These are phyloP conservation scores for Scopus umbretta DNA, from an alignment of 2,113 vertebrate species.

Conservation along the genomic window DNA sequence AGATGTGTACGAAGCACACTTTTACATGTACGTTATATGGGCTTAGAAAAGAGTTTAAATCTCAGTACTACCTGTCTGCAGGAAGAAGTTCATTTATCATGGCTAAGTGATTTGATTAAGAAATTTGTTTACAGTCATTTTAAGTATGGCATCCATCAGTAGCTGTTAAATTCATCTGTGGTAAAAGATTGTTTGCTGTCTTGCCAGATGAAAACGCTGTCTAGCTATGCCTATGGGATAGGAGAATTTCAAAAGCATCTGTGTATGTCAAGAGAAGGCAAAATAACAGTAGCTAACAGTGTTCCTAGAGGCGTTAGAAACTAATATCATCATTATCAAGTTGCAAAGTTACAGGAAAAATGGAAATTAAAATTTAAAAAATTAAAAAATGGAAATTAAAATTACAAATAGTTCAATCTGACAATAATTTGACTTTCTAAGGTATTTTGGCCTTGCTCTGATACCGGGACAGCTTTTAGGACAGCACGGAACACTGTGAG, in stretches of 20 bases:
- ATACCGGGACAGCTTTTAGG: background rate
- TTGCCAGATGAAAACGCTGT: background rate
- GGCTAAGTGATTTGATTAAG: background rate
- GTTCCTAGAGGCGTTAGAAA: background rate
- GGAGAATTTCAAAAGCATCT: background rate
- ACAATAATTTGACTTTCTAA: background rate
- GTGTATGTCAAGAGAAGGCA: background rate
- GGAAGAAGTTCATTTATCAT: background rate
- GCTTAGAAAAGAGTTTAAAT: background rate
- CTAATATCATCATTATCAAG: background rate
- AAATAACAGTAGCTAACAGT: background rate
- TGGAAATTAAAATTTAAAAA: no score
- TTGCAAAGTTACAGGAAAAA: background rate
- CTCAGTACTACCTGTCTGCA: background rate
- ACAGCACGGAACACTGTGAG: background rate
- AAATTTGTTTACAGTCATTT: background rate
- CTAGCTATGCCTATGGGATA: background rate
- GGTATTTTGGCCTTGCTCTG: background rate
- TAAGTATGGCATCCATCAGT: background rate
- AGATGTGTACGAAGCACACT: background rate
- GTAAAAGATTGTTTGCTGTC: background rate
- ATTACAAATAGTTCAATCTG: background rate
- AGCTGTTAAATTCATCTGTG: background rate
- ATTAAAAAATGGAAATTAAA: background rate
- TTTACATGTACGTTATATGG: background rate